Base-by-base conservation (phyloP, 2,113 vertebrate species). In the Perccottus glenii region DNA sequence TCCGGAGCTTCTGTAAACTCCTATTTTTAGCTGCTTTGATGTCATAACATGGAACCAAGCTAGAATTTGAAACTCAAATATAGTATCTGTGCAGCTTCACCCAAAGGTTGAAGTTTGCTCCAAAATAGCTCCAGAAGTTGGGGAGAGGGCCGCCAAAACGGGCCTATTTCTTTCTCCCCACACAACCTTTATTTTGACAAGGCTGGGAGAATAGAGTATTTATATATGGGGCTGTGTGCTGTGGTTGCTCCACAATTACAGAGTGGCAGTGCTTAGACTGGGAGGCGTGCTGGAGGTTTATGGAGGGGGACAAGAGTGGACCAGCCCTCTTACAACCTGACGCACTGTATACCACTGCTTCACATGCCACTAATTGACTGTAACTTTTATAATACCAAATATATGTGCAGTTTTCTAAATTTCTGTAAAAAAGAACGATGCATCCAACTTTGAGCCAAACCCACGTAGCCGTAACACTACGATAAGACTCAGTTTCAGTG, bases 231-330 rank as follows among this genome's bases (percentile, higher is more conserved):
- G 85, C 90, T 92, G 89, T 92, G 91, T 91, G 89, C 88, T 93
- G 91, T 81, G 91, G 93, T 87, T 87, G 80, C 78, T 84, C 88
- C 90, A 91, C 88, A 93, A 94, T 94, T 94, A 93, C 91, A 94
- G 90, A 90, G 86, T 90, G 85, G 84, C 84, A 80, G 84, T 89
- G 85, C 85, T 87, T 87, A 88, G 90, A 91, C 88, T 88, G 86
- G 83, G 86, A 91, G 88, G 87, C 88, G 86, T 85, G 85, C 84
- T 87, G 80, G 84, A 88, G 85, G 82, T 86, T 88, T 87, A 82
- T 85, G 85, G 86, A 82, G 81, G 85, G 86, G 84, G 88, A 85
- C 85, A 70, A 77, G 70, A 89, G 83, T 88, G 80, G 81, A 90
- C 77, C 86, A 84, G 81, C 81, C 83, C 77, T 69, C 56, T 33